Percentiles rank a stretch among this genome's conserved stretches.
Conservation (phyloP, 2,113 vertebrate genomes). For the Engystomops pustulosus region DNA sequence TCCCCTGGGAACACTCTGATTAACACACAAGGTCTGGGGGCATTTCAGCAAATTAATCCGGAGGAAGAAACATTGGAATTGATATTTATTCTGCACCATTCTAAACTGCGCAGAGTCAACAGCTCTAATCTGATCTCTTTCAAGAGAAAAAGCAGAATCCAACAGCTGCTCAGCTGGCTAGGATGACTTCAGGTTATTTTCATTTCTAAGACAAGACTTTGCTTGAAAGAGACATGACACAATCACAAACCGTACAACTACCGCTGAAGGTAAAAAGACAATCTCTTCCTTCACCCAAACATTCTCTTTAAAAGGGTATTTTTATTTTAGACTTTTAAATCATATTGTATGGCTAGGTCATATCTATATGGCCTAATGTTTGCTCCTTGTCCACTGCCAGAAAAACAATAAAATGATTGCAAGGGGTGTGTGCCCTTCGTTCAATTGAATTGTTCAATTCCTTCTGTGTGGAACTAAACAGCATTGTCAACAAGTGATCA, state of each 20-base stretch:
- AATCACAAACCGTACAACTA: background rate
- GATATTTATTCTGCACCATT: background rate
- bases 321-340: no score
- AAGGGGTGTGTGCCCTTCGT: no score
- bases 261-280: background rate
- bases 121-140: background rate
- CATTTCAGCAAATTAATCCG: conserved; percentile 68
- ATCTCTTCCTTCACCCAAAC: background rate
- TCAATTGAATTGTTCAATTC: no score
- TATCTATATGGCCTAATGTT: no score
- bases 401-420: no score
- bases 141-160: background rate
- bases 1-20: conserved; percentile 64
- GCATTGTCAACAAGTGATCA: no score
- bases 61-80: conserved; percentile 38
- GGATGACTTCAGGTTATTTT: conserved; percentile 18
- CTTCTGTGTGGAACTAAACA: no score
- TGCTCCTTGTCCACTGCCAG: no score
- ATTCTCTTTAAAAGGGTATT: background rate
- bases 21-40: conserved; percentile 64
- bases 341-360: no score
- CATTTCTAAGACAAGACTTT: conserved; percentile 14
- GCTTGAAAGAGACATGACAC: background rate
- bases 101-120: background rate
- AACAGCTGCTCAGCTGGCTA: conserved; percentile 10